phyloP scores from a whole-genome alignment of 2,797 vertebrate species.

The Erpetoichthys calabaricus region DNA sequence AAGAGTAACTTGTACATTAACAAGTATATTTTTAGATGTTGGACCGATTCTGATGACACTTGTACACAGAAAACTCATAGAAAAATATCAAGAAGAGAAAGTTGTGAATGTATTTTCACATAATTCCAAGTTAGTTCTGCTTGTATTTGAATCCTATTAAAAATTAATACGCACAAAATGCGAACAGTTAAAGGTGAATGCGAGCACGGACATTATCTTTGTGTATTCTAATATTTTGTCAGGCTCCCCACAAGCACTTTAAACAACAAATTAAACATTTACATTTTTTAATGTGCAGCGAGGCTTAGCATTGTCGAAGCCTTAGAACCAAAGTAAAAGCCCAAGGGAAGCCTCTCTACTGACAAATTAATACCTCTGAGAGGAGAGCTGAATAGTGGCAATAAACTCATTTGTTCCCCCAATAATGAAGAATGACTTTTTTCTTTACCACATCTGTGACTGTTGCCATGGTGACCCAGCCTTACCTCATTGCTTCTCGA shows the following conservation, averaged over 20 bases:
- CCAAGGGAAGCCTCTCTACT: slow-evolving; percentile 61
- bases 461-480: slow-evolving; percentile 76
- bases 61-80: too few relatives aligned
- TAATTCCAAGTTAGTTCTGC: too few relatives aligned
- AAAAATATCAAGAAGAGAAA: too few relatives aligned
- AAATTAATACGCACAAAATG: slow-evolving; percentile 5
- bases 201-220: slow-evolving; percentile 6
- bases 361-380: slow-evolving; percentile 81
- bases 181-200: slow-evolving; percentile 4
- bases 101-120: too few relatives aligned
- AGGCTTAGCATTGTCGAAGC: slow-evolving; percentile 64
- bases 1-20: too few relatives aligned
- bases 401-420: slow-evolving; percentile 82
- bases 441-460: slow-evolving; percentile 72
- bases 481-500: slow-evolving; percentile 79
- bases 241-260: slow-evolving; percentile 57
- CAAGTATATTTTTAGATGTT: too few relatives aligned
- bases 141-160: not conserved
- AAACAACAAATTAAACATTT: slow-evolving; percentile 71
- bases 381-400: slow-evolving; percentile 66
- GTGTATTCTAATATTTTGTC: slow-evolving; percentile 19
- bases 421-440: slow-evolving; percentile 84
- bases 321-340: slow-evolving; percentile 62
- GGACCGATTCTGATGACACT: too few relatives aligned
- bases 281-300: slow-evolving; percentile 65